Conservation (phyloP, 2,797 vertebrate genomes). For the Chiloscyllium punctatum region DNA sequence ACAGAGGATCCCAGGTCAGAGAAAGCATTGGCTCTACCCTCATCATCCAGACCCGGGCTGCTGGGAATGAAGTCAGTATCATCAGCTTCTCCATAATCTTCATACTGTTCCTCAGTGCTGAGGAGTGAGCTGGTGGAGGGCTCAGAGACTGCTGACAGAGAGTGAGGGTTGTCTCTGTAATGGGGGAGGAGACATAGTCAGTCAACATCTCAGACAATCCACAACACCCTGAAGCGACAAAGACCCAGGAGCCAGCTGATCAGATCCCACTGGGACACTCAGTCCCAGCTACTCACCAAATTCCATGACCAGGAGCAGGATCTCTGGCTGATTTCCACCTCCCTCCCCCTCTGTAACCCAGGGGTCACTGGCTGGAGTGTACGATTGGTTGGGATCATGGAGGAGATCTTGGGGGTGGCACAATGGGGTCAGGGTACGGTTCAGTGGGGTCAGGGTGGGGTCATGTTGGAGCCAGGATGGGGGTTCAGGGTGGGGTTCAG, state of each 20-base stretch:
- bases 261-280: too few relatives aligned
- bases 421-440: too few relatives aligned
- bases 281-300: too few relatives aligned
- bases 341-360: too few relatives aligned
- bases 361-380: too few relatives aligned
- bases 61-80: slow-evolving; percentile 82
- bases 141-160: slow-evolving; percentile 74
- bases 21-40: slow-evolving; percentile 77
- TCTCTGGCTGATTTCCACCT: too few relatives aligned
- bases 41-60: slow-evolving; percentile 84
- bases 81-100: slow-evolving; percentile 91
- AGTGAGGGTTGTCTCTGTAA: slow-evolving; percentile 66
- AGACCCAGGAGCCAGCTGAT: not conserved
- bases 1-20: slow-evolving; percentile 92
- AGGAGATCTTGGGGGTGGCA: too few relatives aligned
- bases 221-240: not conserved
- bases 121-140: slow-evolving; percentile 80
- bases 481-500: too few relatives aligned
- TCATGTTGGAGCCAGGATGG: too few relatives aligned
- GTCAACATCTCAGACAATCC: not conserved
- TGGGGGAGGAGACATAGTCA: not conserved
- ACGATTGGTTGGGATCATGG: too few relatives aligned
- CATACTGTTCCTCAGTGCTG: slow-evolving; percentile 94
- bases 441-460: too few relatives aligned
- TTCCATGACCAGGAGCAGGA: too few relatives aligned